Evolutionary conservation across 2,888 invertebrate species (phyloP), one percentile per base, ranked within the genome.

Genomic region (Actias luna): DNA sequence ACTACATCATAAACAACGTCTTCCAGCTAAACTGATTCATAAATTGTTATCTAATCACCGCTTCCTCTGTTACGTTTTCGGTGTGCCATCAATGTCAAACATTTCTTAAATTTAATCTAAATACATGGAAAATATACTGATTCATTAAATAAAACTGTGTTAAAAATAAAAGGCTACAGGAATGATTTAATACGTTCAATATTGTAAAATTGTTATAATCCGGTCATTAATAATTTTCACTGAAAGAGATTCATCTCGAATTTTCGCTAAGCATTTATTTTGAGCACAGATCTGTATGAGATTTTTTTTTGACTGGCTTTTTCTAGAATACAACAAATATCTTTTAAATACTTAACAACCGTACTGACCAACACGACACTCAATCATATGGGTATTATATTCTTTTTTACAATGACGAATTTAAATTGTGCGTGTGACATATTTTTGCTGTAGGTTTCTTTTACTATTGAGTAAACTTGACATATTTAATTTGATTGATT

Each of bases 11-110:
- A 78, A 74, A 73, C 74, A 78, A 69, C 66, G 74, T 70, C 73
- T 77, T 76, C 74, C 65, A 72, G 69, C 65, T 72, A 75, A 74
- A 75, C 70, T 82, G 80, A 82, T 63, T 82, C 83, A 82, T 66
- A 65, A 62, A 57, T 59, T 69, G 71, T 76, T 83, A 84, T 82
- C 83, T 85, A 79, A 83, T 83, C 80, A 60, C 63, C 68, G 72
- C 78, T 84, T 84, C 83, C 82, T 81, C 73, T 75, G 66, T 64
- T 71, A 73, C 69, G 69, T 70, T 72, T 75, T 74, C 58, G 67
- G 71, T 70, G 68, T 71, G 66, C 67, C 69, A 72, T 74, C 65
- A 64, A 65, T 66, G 65, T 66, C 69, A 64, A 67, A 60, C 64
- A 66, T 59, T 65, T 73, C 71, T 66, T 61, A 66, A 63, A 61